Conservation (phyloP, 2,888 invertebrate species). For the Calephelis perditalis region DNA sequence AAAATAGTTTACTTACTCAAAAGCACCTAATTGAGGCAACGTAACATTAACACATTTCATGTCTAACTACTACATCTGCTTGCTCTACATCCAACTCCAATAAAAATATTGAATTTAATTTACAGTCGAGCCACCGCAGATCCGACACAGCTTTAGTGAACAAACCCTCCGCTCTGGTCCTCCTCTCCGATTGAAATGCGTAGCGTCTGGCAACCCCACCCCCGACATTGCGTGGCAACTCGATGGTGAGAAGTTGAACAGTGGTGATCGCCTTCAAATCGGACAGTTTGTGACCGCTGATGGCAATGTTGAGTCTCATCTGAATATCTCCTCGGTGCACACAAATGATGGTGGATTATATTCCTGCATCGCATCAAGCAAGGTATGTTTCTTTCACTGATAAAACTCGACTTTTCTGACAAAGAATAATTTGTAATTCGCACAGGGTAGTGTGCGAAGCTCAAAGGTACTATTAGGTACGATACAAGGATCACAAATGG, state of each 20-base stretch:
- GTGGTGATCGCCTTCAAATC: conserved; percentile 80
- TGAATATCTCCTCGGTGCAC: conserved; percentile 92
- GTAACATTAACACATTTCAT: too few relatives aligned
- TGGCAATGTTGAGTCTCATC: conserved; percentile 94
- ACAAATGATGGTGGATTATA: conserved; percentile 95
- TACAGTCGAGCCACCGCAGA: conserved; percentile 91
- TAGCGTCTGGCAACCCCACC: conserved; percentile 95
- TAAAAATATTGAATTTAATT: conserved; percentile 23
- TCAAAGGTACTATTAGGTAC: too few relatives aligned
- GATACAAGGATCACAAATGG: too few relatives aligned
- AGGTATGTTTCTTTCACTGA: conserved; percentile 50
- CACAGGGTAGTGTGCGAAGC: too few relatives aligned
- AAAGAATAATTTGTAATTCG: too few relatives aligned
- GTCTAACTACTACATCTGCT: too few relatives aligned
- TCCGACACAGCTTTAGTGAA: conserved; percentile 91
- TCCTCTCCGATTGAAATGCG: conserved; percentile 92
- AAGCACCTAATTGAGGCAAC: too few relatives aligned
- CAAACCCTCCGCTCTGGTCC: conserved; percentile 94
- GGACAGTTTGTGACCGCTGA: conserved; percentile 94
- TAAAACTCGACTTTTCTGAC: too few relatives aligned
- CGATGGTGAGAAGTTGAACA: conserved; percentile 88
- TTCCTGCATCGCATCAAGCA: conserved; percentile 91
- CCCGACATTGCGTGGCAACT: conserved; percentile 96
- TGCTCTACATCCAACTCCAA: too few relatives aligned
- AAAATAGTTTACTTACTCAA: too few relatives aligned